Evolutionary conservation across 2,888 invertebrate genomes (phyloP), one percentile per base, ranked within the genome.

Genomic region (Polydesmus complanatus): DNA sequence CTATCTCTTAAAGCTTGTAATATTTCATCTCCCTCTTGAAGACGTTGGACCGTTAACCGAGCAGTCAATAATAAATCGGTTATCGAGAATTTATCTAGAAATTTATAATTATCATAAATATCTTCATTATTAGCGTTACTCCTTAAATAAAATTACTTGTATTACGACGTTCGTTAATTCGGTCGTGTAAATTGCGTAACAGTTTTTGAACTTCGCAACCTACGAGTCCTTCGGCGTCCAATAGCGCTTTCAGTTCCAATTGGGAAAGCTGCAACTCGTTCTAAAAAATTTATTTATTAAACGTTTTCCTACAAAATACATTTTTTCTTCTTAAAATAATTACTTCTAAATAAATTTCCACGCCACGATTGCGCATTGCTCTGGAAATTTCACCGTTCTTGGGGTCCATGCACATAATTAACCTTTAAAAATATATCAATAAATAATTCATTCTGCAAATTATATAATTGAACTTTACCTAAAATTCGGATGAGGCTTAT

Each of bases 321-420:
- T 49, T 58, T 48, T 49, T 48, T 53, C 57, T 62, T 27, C 67
- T n/a, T n/a, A n/a, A n/a, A n/a, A n/a, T n/a, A n/a, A n/a, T 61
- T 18, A 63, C 65, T 21, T 76, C 70, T 61, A 87, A 71, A 70
- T 75, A 87, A 68, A 98, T 85, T 78, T 99, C 98, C 0, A 98
- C 83, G 2, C 97, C 95, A 69, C 98, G 81, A 74, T 99, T 99
- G 63, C 97, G 81, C 98, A 99, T 99, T 0, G 98, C 98, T 67
- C 91, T 82, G 0, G 98, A 99, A 65, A 99, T 87, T 74, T 95
- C 94, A 0, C 98, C 98, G 74, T 89, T 85, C 69, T 84, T 85
- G 0, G 96, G 91, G 75, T 98, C 91, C 84, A 96, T 89, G 0
- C 94, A 86, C 63, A 98, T 81, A 71, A 98, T 93, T 49, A 97